Evolutionary conservation across 2,113 vertebrate genomes (phyloP).

Genomic region (Scomber scombrus): DNA sequence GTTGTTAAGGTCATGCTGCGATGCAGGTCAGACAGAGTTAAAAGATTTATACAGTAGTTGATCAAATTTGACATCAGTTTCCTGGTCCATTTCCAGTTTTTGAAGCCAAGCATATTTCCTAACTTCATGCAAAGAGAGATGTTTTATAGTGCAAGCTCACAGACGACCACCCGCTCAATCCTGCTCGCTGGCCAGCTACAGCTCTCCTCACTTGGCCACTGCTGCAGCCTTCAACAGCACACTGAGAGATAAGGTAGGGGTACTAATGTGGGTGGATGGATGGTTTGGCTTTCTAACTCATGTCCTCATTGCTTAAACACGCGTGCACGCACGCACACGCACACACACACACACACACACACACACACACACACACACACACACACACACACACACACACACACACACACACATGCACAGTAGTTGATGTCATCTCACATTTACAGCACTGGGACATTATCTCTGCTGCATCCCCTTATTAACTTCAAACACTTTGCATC

Average conservation of each 20-base stretch:
- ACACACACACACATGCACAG: slow-evolving; percentile 42
- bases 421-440: slow-evolving; percentile 59
- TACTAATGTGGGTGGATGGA: slow-evolving; percentile 41
- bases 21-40: too few relatives aligned
- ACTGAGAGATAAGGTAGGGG: slow-evolving; percentile 20
- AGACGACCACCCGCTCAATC: slow-evolving; percentile 37
- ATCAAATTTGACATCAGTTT: too few relatives aligned
- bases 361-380: background rate
- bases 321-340: slow-evolving; percentile 9
- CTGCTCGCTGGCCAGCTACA: slow-evolving; percentile 7
- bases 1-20: too few relatives aligned
- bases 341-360: slow-evolving; percentile 8
- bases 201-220: slow-evolving; percentile 12
- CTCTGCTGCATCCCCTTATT: slow-evolving; percentile 39
- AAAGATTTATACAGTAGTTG: too few relatives aligned
- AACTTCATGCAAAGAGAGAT: slow-evolving; percentile 13
- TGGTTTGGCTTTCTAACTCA: slow-evolving; percentile 32
- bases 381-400: slow-evolving; percentile 2
- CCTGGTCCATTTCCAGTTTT: too few relatives aligned
- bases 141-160: slow-evolving; percentile 22
- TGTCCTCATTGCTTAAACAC: slow-evolving; percentile 34
- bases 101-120: slow-evolving; percentile 26
- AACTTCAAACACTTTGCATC: slow-evolving; percentile 50
- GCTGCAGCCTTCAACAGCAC: slow-evolving; percentile 43
- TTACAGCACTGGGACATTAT: slow-evolving; percentile 46